These are phyloP conservation scores for Callipepla californica DNA, from an alignment of 2,113 vertebrate genomes.

Conservation along the genomic window DNA sequence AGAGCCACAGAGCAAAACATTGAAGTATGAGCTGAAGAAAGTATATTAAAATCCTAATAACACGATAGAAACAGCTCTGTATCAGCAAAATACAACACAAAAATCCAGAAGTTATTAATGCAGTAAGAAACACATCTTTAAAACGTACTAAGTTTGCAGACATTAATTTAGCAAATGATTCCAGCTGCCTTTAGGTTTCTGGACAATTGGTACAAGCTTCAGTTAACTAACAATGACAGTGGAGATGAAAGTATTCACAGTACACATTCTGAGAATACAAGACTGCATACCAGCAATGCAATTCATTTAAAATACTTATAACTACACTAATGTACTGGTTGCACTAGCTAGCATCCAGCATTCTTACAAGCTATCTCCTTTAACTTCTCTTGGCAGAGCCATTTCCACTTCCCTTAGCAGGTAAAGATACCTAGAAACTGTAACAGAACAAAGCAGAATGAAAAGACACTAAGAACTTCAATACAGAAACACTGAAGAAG, in stretches of 20 bases:
- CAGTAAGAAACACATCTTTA: neutral
- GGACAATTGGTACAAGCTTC: neutral
- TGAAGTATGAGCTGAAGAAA: neutral
- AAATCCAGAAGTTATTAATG: neutral
- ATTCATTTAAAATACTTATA: neutral
- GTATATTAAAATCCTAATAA: neutral
- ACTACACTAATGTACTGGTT: neutral
- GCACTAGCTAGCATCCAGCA: neutral
- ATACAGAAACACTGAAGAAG: neutral
- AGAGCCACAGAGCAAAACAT: neutral
- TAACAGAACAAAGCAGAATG: constrained; percentile 28
- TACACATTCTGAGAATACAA: neutral
- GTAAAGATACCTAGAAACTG: neutral
- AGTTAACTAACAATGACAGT: neutral
- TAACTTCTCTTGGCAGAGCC: neutral
- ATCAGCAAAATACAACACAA: neutral
- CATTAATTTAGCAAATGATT: neutral
- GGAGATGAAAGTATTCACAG: constrained; percentile 14
- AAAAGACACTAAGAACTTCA: neutral
- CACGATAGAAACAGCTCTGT: neutral
- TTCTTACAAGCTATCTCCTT: neutral
- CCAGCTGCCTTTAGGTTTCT: neutral
- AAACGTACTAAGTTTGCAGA: neutral
- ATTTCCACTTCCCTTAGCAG: neutral
- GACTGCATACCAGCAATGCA: neutral